phyloP scores from a whole-genome alignment of 2,797 vertebrate species.

The Pagetopsis macropterus region DNA sequence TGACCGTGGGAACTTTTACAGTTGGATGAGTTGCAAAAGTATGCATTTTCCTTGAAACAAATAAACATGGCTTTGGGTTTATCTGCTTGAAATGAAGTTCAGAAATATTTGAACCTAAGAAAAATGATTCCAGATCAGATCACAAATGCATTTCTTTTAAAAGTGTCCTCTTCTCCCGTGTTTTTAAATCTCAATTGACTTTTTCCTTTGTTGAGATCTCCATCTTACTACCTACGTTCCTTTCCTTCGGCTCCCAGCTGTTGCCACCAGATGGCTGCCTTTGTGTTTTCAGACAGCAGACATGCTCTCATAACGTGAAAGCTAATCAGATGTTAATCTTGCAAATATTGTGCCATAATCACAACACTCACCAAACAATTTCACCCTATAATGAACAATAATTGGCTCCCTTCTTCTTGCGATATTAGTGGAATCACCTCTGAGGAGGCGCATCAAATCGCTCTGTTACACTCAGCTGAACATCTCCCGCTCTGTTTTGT shows the following conservation, averaged over 20 bases:
- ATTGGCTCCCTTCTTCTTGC: slow-evolving; percentile 88
- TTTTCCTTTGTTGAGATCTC: slow-evolving; percentile 4
- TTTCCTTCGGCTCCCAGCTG: slow-evolving; percentile 30
- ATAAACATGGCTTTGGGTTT: neutral
- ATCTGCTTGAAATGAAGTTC: slow-evolving; percentile 13
- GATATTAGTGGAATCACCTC: slow-evolving; percentile 88
- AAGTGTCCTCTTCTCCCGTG: neutral
- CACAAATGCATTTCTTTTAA: neutral
- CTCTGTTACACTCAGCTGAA: slow-evolving; percentile 86
- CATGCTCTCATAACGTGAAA: slow-evolving; percentile 84
- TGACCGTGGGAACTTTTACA: slow-evolving; percentile 40
- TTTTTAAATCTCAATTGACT: slow-evolving; percentile 1
- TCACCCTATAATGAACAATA: slow-evolving; percentile 94
- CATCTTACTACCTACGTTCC: neutral
- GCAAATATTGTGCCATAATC: slow-evolving; percentile 90
- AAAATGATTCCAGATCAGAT: neutral
- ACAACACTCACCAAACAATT: slow-evolving; percentile 93
- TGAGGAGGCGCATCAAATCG: slow-evolving; percentile 86
- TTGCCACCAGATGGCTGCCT: slow-evolving; percentile 38
- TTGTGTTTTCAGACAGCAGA: slow-evolving; percentile 55
- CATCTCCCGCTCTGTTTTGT: slow-evolving; percentile 63
- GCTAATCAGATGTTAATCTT: slow-evolving; percentile 92
- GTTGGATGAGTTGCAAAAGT: slow-evolving; percentile 43
- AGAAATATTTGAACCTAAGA: slow-evolving; percentile 3
- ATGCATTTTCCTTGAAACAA: slow-evolving; percentile 15